Percentiles rank a stretch among this genome's conserved stretches.
Conservation (phyloP, 2,888 invertebrate species). For the Netelia melanura region DNA sequence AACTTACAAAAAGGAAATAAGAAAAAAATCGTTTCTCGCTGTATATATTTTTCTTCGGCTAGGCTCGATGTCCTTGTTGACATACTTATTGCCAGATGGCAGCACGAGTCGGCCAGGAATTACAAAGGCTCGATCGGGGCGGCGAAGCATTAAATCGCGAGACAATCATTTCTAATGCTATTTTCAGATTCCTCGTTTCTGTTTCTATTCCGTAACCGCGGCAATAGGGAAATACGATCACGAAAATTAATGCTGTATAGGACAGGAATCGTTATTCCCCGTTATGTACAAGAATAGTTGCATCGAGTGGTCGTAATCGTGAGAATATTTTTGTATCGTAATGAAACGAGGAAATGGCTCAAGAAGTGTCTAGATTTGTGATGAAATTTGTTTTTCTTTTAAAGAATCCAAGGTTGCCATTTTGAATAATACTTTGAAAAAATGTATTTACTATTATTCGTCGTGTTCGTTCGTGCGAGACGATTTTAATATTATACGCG, state of each 20-base stretch:
- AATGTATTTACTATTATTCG: slow-evolving; percentile 34
- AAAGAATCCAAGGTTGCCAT: neutral
- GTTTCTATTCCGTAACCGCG: slow-evolving; percentile 16
- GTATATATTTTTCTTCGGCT: neutral
- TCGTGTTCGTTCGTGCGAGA: slow-evolving; percentile 11
- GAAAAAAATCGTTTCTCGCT: too few species aligned
- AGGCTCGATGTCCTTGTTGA: neutral
- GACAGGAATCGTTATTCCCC: neutral
- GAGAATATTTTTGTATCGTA: neutral
- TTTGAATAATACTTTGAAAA: neutral
- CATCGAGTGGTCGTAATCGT: neutral
- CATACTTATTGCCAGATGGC: neutral
- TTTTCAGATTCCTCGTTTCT: neutral
- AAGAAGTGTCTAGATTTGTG: neutral
- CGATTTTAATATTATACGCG: neutral
- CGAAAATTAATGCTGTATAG: slow-evolving; percentile 18
- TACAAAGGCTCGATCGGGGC: neutral
- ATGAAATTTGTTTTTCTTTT: neutral
- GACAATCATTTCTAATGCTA: slow-evolving; percentile 8
- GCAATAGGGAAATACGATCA: slow-evolving; percentile 17
- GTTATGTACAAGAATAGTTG: slow-evolving; percentile 5
- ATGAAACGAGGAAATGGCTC: neutral
- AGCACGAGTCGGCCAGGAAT: neutral
- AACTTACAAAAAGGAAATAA: too few species aligned
- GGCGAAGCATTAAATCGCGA: slow-evolving; percentile 26